Conservation (phyloP, 2,113 vertebrate species). For the Clarias gariepinus region DNA sequence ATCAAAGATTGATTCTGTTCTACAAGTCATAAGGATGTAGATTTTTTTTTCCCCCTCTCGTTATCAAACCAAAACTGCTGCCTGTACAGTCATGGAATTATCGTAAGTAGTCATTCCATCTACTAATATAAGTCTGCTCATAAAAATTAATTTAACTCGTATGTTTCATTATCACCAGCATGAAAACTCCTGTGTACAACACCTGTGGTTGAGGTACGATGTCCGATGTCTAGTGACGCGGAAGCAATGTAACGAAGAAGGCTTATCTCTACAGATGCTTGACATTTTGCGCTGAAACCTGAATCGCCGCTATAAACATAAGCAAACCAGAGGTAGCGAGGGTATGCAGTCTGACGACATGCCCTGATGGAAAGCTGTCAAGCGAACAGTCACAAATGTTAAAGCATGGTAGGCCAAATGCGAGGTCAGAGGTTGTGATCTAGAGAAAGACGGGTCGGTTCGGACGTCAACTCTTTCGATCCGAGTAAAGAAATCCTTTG, state of each 20-base stretch:
- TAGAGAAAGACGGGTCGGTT: not conserved
- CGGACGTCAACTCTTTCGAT: not conserved
- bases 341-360: slow-evolving; percentile 12
- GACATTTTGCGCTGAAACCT: slow-evolving; percentile 24
- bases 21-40: not conserved
- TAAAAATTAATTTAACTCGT: not conserved
- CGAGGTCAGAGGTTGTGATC: not conserved
- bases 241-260: not conserved
- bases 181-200: not conserved
- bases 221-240: not conserved
- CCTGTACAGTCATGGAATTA: not conserved
- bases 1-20: not conserved
- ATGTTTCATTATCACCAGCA: not conserved
- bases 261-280: not conserved
- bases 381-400: not conserved
- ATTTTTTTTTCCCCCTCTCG: not conserved
- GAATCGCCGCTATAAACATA: not conserved
- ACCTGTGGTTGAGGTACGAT: not conserved
- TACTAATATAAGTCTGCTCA: not conserved
- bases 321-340: not conserved
- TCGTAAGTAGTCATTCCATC: not conserved
- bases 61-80: not conserved
- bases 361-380: not conserved
- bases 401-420: not conserved
- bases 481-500: not conserved